A percentile compares a stretch with the other conserved stretches of the same genome.
These are phyloP conservation scores for Cepaea nemoralis DNA, from an alignment of 1,140 invertebrate genomes.

Conservation along the genomic window DNA sequence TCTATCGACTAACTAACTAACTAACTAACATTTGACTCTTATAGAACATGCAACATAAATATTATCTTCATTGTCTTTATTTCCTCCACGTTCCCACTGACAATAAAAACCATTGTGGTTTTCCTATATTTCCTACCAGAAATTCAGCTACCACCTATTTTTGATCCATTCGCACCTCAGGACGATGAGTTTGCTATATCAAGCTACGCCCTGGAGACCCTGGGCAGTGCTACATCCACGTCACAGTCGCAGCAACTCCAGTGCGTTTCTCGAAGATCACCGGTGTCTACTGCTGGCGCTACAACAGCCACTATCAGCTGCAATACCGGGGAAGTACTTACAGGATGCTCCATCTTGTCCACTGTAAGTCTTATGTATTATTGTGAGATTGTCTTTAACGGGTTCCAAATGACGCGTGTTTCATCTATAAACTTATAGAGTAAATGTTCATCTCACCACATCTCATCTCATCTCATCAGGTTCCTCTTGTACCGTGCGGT, in stretches of 20 bases:
- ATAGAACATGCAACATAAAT: too few relatives aligned
- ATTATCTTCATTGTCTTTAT: too few relatives aligned
- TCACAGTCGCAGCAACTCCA: background rate
- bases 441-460: too few relatives aligned
- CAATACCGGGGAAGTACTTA: background rate
- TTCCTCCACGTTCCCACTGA: too few relatives aligned
- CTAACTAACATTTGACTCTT: too few relatives aligned
- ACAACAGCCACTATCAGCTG: background rate
- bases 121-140: background rate
- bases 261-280: background rate
- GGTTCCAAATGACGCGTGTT: too few relatives aligned
- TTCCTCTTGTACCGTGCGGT: too few relatives aligned
- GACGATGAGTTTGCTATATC: background rate
- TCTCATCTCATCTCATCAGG: too few relatives aligned
- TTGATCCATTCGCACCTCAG: background rate
- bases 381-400: too few relatives aligned
- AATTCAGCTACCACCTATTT: background rate
- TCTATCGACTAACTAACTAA: too few relatives aligned
- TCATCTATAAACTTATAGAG: too few relatives aligned
- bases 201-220: background rate
- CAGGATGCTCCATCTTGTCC: slow-evolving; percentile 3
- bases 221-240: background rate
- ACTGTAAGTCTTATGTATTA: slow-evolving; percentile 22
- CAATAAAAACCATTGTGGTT: too few relatives aligned
- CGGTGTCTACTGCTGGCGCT: background rate